These are phyloP conservation scores for Gastrophysa polygoni DNA, from an alignment of 2,888 invertebrate species.

Conservation along the genomic window DNA sequence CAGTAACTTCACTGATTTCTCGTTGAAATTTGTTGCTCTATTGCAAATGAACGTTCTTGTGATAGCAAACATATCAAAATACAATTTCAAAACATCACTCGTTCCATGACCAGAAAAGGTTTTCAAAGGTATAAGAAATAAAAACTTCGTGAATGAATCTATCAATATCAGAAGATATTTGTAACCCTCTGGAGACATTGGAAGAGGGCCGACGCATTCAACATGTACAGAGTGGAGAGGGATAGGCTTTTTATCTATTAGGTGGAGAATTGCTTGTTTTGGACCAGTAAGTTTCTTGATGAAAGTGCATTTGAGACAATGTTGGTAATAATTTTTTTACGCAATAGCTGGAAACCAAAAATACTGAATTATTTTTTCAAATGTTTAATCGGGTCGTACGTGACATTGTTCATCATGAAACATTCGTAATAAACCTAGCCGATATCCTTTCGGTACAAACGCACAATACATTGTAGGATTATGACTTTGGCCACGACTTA, in stretches of 20 bases:
- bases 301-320: too few relatives aligned
- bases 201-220: not conserved
- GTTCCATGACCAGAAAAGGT: conserved; percentile 21
- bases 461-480: conserved; percentile 21
- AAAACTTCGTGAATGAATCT: conserved; percentile 29
- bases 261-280: too few relatives aligned
- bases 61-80: conserved; percentile 22
- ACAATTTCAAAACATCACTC: not conserved
- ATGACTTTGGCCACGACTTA: conserved; percentile 15
- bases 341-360: conserved; percentile 27
- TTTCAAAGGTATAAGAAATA: conserved; percentile 27
- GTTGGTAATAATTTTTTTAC: too few relatives aligned
- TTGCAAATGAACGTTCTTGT: conserved; percentile 7
- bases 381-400: conserved; percentile 24
- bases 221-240: too few relatives aligned
- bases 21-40: conserved; percentile 30
- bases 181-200: not conserved
- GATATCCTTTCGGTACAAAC: conserved; percentile 29
- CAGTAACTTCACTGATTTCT: conserved; percentile 19
- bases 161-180: not conserved
- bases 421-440: conserved; percentile 18
- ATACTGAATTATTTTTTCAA: conserved; percentile 13
- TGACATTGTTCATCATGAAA: conserved; percentile 6
- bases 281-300: not conserved
- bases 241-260: too few relatives aligned